Evolutionary conservation across 2,888 invertebrate species (phyloP).

Genomic region (Watsonalla binaria): DNA sequence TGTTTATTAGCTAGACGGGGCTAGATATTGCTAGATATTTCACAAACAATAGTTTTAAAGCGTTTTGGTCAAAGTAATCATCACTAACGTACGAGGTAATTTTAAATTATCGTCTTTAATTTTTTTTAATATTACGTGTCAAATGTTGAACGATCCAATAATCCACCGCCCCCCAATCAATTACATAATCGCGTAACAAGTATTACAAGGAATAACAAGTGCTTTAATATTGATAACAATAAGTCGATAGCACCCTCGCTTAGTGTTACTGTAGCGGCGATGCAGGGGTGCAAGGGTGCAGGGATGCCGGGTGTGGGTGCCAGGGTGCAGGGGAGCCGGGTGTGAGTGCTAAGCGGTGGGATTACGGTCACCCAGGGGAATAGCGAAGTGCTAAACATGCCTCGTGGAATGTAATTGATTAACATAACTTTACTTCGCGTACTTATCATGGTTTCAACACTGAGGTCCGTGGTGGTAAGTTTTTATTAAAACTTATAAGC

Average conservation of each 20-base stretch:
- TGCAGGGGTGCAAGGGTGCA: neutral
- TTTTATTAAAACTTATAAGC: too few relatives aligned
- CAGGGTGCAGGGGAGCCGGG: neutral
- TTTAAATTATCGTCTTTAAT: too few relatives aligned
- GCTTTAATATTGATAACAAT: neutral
- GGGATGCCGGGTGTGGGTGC: neutral
- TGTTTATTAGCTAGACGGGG: too few relatives aligned
- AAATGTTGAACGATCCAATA: neutral
- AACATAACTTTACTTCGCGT: too few relatives aligned
- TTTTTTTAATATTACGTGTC: too few relatives aligned
- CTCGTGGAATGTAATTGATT: neutral
- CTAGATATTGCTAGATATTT: too few relatives aligned
- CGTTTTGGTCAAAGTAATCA: too few relatives aligned
- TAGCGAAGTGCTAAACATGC: neutral
- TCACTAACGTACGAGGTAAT: too few relatives aligned
- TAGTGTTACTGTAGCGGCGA: too few relatives aligned
- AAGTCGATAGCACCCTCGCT: neutral
- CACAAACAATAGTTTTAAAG: too few relatives aligned
- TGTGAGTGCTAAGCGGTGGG: neutral
- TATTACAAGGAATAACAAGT: neutral
- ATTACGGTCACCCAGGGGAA: neutral
- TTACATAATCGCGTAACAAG: neutral
- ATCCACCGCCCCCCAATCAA: constrained; percentile 2
- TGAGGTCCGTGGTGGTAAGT: too few relatives aligned
- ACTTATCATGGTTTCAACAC: too few relatives aligned